Evolutionary conservation across 2,888 invertebrate genomes (phyloP), one percentile per base, ranked within the genome.

Genomic region (Dendrolimus pini): DNA sequence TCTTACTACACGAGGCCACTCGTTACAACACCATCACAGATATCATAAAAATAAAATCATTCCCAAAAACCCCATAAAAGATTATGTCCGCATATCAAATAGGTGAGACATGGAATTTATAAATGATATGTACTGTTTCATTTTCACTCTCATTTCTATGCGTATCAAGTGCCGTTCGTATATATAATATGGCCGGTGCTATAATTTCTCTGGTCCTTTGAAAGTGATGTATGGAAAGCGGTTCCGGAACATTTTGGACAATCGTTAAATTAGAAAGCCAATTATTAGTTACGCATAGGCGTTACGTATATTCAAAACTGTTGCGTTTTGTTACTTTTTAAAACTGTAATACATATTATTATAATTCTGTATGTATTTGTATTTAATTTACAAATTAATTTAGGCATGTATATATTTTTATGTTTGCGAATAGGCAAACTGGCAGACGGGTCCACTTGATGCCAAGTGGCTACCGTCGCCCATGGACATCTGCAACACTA

Each of bases 141-240:
- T 89, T 89, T 86, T 81, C 77, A 75, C 67, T 63, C 81, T 84
- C 78, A 87, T 89, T 88, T 68, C 67, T 71, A 89, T 89, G 80
- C 89, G 69, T 67, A 55, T 60, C 78, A 64, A 70, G 78, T 69
- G 66, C 56, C 62, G 13, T 18, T 53, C 69, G 64, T 60, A 60
- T 63, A 71, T 75, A 71, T 76, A 75, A 81, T 82, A 82, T 77
- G 81, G 74, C 74, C 74, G 73, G 75, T 67, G 74, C 80, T 85
- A 88, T 89, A 82, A 85, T 90, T 89, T 90, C 89, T 80, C 88
- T 83, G 73, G 85, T 83, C 88, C 87, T 84, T 85, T 82, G 88
- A 88, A 89, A 89, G 88, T 76, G 75, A 60, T 64, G 64, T 65
- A 75, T 82, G 80, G 89, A 89, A 89, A 89, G 89, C 82, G 72